Evolutionary conservation across 2,888 invertebrate genomes (phyloP).

Genomic region (Drosophila siamana): DNA sequence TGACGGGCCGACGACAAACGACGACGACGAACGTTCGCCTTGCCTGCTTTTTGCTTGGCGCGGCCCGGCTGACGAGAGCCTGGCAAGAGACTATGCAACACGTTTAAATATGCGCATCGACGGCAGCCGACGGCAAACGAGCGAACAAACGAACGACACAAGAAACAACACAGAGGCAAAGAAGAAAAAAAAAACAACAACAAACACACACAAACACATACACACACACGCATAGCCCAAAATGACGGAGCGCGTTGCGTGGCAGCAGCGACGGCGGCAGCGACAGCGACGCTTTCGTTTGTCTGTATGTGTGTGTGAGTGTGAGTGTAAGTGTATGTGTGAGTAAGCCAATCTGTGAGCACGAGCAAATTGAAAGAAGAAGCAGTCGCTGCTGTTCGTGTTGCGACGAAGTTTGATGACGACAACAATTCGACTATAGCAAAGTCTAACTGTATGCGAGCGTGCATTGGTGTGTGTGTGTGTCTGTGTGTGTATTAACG

Average conservation of each 20-base stretch:
- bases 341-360: conserved; percentile 59
- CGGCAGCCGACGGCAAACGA: conserved; percentile 71
- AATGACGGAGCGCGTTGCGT: conserved; percentile 62
- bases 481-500: conserved; percentile 6
- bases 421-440: conserved; percentile 58
- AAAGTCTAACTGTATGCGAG: conserved; percentile 65
- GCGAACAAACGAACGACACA: conserved; percentile 64
- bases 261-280: conserved; percentile 36
- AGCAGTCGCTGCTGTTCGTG: conserved; percentile 42
- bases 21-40: conserved; percentile 69
- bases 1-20: conserved; percentile 54
- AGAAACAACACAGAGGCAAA: conserved; percentile 38
- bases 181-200: conserved; percentile 39
- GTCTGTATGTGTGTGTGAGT: conserved; percentile 29
- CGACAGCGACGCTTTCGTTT: conserved; percentile 37
- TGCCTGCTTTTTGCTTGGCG: conserved; percentile 67
- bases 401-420: conserved; percentile 71
- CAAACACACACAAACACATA: conserved; percentile 30
- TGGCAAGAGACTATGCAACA: conserved; percentile 83
- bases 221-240: conserved; percentile 61
- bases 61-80: conserved; percentile 74
- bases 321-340: conserved; percentile 27
- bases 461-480: conserved; percentile 7
- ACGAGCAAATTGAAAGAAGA: conserved; percentile 71
- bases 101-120: conserved; percentile 82